phyloP scores from a whole-genome alignment of 2,888 invertebrate genomes.

The Protophormia terraenovae region DNA sequence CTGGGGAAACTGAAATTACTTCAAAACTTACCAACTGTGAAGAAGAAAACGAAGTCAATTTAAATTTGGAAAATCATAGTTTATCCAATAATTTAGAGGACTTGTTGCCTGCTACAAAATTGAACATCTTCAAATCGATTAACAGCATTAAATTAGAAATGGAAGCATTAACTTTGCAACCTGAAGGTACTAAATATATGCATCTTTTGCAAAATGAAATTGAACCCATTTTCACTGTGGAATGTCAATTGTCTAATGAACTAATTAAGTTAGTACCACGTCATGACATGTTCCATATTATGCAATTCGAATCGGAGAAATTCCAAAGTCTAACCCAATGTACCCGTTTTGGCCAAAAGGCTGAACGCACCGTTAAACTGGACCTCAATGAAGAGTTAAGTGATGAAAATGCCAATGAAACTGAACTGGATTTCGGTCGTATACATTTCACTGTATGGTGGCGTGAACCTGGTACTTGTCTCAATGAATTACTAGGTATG shows the following conservation, averaged over 20 bases:
- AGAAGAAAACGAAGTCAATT: slow-evolving; percentile 52
- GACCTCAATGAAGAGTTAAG: slow-evolving; percentile 33
- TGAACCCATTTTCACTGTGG: slow-evolving; percentile 77
- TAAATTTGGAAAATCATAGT: slow-evolving; percentile 55
- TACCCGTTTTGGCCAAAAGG: slow-evolving; percentile 77
- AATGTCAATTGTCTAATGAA: slow-evolving; percentile 76
- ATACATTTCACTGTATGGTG: slow-evolving; percentile 78
- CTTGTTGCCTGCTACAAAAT: slow-evolving; percentile 67
- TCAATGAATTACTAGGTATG: slow-evolving; percentile 78
- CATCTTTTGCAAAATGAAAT: slow-evolving; percentile 76
- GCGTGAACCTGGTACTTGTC: slow-evolving; percentile 78
- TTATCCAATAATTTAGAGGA: slow-evolving; percentile 55
- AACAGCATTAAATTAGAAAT: slow-evolving; percentile 74
- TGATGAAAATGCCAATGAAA: slow-evolving; percentile 56
- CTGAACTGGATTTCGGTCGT: slow-evolving; percentile 71
- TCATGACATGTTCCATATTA: slow-evolving; percentile 76
- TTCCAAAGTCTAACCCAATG: slow-evolving; percentile 78
- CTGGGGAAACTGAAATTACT: slow-evolving; percentile 67
- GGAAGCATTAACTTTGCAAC: slow-evolving; percentile 76
- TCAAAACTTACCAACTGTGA: slow-evolving; percentile 60
- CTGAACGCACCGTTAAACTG: slow-evolving; percentile 73
- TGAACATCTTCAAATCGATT: slow-evolving; percentile 74
- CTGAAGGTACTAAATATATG: slow-evolving; percentile 78
- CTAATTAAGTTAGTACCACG: slow-evolving; percentile 74
- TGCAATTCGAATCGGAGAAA: slow-evolving; percentile 79